These are phyloP conservation scores for Copsychus sechellarum DNA, from an alignment of 2,113 vertebrate species.

Conservation along the genomic window DNA sequence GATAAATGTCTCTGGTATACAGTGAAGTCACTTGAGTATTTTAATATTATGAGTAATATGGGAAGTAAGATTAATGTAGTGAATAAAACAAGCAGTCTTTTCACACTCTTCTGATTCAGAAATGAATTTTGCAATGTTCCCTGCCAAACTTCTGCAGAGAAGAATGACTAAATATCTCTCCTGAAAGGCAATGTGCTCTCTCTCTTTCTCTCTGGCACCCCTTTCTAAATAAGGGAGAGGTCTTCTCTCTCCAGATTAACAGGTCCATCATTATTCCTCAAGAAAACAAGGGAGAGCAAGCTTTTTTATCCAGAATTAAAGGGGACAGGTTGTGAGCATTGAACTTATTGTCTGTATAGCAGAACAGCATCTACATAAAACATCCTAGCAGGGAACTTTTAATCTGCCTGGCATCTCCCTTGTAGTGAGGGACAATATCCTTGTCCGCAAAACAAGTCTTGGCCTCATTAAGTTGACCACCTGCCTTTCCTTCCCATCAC, in stretches of 20 bases:
- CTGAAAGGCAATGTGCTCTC: neutral
- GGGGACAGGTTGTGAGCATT: neutral
- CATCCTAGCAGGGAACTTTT: neutral
- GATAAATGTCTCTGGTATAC: constrained; percentile 5
- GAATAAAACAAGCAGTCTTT: constrained; percentile 46
- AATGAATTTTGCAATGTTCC: constrained; percentile 31
- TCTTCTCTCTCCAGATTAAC: neutral
- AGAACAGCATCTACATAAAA: neutral
- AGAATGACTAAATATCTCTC: constrained; percentile 12
- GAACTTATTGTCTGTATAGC: neutral
- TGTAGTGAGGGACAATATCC: neutral
- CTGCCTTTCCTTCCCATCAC: neutral
- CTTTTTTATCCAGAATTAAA: neutral
- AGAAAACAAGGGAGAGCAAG: neutral
- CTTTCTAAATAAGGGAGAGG: neutral
- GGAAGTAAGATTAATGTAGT: constrained; percentile 4
- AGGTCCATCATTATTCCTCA: neutral
- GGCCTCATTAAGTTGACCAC: neutral
- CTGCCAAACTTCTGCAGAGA: neutral
- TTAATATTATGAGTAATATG: constrained; percentile 28
- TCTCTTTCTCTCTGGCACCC: neutral
- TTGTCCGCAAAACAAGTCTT: neutral
- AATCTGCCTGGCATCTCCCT: neutral
- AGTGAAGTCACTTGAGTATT: neutral
- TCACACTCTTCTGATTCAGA: neutral